A percentile compares a stretch with the other conserved stretches of the same genome.
Conservation (phyloP, 2,888 invertebrate genomes). For the Campoplex capitator region DNA sequence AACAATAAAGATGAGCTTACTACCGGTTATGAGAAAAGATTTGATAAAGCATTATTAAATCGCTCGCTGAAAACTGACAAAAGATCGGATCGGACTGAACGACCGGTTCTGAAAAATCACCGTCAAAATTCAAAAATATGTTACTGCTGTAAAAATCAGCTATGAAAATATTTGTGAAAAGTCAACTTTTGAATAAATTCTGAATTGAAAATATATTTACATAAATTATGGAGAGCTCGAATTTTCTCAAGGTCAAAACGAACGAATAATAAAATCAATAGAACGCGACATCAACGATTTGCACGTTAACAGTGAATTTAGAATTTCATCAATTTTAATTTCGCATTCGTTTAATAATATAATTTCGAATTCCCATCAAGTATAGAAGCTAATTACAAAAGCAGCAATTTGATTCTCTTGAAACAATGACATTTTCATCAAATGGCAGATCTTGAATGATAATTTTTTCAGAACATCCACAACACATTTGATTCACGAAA, state of each 20-base stretch:
- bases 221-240: too few species aligned
- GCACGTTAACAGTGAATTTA: background rate
- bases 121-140: conserved; percentile 13
- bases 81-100: conserved; percentile 5
- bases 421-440: conserved; percentile 32
- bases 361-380: conserved; percentile 36
- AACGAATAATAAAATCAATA: too few species aligned
- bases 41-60: conserved; percentile 5
- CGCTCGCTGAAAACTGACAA: conserved; percentile 1
- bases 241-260: too few species aligned
- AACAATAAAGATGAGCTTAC: background rate
- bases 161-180: background rate
- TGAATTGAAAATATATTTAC: background rate
- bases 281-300: too few species aligned
- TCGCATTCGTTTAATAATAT: conserved; percentile 6
- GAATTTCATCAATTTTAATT: background rate
- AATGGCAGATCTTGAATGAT: conserved; percentile 55
- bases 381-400: conserved; percentile 25
- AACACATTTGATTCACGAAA: conserved; percentile 22
- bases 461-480: conserved; percentile 50
- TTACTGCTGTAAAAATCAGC: conserved; percentile 31
- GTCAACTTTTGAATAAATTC: background rate
- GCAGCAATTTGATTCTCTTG: conserved; percentile 42
- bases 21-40: conserved; percentile 14
- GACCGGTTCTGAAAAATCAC: background rate